Base-by-base conservation (phyloP, 2,888 invertebrate species). In the Orthonevra nobilis region DNA sequence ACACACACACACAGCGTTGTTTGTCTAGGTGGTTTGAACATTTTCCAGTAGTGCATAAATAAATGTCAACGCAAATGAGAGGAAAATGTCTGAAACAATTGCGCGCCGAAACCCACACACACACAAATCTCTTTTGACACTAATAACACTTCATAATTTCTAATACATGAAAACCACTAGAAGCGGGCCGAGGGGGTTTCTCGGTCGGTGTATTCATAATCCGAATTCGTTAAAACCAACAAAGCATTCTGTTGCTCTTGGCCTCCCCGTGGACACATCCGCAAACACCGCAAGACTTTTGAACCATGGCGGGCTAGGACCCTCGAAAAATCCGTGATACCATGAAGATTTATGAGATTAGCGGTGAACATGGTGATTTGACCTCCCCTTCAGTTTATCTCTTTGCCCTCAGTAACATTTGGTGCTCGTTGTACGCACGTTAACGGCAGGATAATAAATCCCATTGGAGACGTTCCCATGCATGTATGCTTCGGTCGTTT, bases 361-460 rank as follows among this genome's bases (percentile, higher is more conserved):
- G 66, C 60, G 79, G 72, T 46, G 60, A 72, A 66, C 66, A 79
- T 72, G 66, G 64, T 79, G 79, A 72, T 79, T 72, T 70, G 77
- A 77, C 77, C 77, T 52, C 50, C 70, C 28, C 32, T 19, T 15
- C 40, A 54, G 34, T 74, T 54, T 74, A 74, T 74, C 60, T 52
- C 26, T 54, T 10, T 17, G 46, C 17, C n/a, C n/a, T 19, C n/a
- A 19, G 30, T 17, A n/a, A 54, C 42, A 48, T 44, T 52, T 40
- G n/a, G 54, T 42, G 20, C 42, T 56, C 30, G 15, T n/a, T n/a
- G n/a, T 54, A 60, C 70, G 40, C 54, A 58, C 23, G 34, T 30
- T 23, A n/a, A 17, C 32, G 40, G 42, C 48, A 72, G 66, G 66
- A 79, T 79, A 72, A 79, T 72, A 79, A 79, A 79, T 72, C 61